Evolutionary conservation across 2,797 vertebrate species (phyloP).

Genomic region (Otolemur crassicaudatus): DNA sequence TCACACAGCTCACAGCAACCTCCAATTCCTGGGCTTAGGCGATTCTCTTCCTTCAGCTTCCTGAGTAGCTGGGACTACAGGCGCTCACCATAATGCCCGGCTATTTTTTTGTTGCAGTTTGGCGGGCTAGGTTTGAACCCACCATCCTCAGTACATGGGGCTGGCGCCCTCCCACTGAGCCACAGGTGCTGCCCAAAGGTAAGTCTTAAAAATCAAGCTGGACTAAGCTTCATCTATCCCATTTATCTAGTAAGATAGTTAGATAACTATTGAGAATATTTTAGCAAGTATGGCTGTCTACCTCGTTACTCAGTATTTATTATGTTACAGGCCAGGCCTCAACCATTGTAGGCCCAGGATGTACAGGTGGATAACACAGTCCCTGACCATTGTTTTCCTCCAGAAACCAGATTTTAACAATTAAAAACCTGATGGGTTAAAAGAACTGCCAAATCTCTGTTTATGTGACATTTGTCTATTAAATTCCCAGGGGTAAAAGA

Average conservation of each 20-base stretch:
- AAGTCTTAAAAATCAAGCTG: slow-evolving; percentile 36
- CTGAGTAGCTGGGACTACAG: no score
- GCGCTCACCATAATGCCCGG: no score
- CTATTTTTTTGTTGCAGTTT: no score
- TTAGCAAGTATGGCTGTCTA: neutral
- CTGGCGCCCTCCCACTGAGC: no score
- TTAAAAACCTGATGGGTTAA: slow-evolving; percentile 20
- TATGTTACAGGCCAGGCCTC: neutral
- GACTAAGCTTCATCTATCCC: neutral
- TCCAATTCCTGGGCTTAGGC: no score
- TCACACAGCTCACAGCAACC: no score
- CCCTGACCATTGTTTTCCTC: neutral
- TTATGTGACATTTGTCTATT: neutral
- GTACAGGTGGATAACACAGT: neutral
- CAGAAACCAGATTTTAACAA: slow-evolving; percentile 31
- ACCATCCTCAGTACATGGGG: no score
- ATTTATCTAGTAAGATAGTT: neutral
- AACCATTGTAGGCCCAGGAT: neutral
- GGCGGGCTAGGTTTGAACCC: no score
- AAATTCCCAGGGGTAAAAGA: neutral
- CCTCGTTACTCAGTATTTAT: neutral
- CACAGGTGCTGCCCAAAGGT: neutral
- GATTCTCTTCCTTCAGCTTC: no score
- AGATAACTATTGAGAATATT: neutral
- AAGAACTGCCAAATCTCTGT: neutral